Evolutionary conservation across 2,888 invertebrate species (phyloP).

Genomic region (Euplagia quadripunctaria): DNA sequence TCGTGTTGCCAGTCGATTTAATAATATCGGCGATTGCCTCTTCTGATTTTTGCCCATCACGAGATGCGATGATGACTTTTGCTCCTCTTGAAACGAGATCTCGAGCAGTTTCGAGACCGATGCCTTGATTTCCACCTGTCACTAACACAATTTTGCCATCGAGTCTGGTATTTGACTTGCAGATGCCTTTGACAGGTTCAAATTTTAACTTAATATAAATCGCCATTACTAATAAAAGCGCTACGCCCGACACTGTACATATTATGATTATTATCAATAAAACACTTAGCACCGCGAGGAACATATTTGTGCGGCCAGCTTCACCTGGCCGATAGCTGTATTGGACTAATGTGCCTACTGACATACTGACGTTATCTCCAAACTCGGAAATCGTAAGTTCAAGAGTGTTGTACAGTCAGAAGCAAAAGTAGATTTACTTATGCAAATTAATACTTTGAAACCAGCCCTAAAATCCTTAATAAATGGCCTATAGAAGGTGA

Average conservation of each 20-base stretch:
- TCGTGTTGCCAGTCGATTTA: conserved; percentile 89
- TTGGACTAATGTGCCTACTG: background rate
- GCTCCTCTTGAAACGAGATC: conserved; percentile 91
- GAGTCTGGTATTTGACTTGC: conserved; percentile 66
- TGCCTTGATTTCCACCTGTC: conserved; percentile 94
- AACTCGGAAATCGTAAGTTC: background rate
- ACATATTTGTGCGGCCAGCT: conserved; percentile 26
- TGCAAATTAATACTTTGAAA: too few species aligned
- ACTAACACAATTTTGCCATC: conserved; percentile 90
- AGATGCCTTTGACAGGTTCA: conserved; percentile 57
- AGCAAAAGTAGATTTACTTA: background rate
- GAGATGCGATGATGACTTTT: conserved; percentile 91
- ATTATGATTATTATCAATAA: background rate
- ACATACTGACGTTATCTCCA: background rate
- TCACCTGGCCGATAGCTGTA: too few species aligned
- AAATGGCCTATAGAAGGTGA: too few species aligned
- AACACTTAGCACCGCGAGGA: conserved; percentile 18
- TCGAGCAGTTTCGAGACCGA: conserved; percentile 92
- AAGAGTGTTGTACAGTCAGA: background rate
- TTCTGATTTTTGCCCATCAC: conserved; percentile 91
- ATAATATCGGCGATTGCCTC: conserved; percentile 90
- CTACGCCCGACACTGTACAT: background rate
- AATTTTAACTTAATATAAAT: conserved; percentile 17
- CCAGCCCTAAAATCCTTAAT: too few species aligned
- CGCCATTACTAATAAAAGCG: background rate